These are phyloP conservation scores for Ophiothrix spiculata DNA, from an alignment of 35 echinoderm and acorn worm genomes.

Conservation along the genomic window DNA sequence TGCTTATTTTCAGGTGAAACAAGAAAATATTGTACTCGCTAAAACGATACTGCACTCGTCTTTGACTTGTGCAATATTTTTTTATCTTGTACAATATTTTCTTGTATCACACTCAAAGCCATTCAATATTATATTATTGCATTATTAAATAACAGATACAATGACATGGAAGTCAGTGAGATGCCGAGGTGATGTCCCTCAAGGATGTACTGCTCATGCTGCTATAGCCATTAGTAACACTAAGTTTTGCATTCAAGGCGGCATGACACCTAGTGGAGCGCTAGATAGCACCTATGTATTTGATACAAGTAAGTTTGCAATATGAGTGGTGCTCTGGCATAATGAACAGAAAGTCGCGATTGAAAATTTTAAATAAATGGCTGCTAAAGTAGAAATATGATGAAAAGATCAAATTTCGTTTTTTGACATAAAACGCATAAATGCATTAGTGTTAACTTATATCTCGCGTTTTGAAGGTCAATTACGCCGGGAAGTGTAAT, in stretches of 20 bases:
- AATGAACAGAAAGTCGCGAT: too few relatives aligned
- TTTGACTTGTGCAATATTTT: background rate
- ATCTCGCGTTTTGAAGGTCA: background rate
- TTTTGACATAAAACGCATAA: background rate
- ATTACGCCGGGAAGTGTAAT: background rate
- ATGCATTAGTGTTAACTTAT: background rate
- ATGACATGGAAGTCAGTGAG: slow-evolving; percentile 67
- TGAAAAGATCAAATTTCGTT: background rate
- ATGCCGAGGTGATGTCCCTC: slow-evolving; percentile 80
- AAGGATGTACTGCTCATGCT: slow-evolving; percentile 73
- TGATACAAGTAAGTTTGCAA: slow-evolving; percentile 82
- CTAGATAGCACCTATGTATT: slow-evolving; percentile 65
- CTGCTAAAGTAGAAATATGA: background rate
- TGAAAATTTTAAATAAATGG: background rate
- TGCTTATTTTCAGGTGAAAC: background rate
- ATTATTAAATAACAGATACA: too few relatives aligned
- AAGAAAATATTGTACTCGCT: background rate
- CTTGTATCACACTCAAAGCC: too few relatives aligned
- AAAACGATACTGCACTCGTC: background rate
- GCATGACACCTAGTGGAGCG: slow-evolving; percentile 75
- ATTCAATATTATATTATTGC: background rate
- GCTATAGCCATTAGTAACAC: slow-evolving; percentile 69
- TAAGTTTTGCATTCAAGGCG: slow-evolving; percentile 70
- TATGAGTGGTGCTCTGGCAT: too few relatives aligned
- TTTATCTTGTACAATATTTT: background rate